These are phyloP conservation scores for Diachasmimorpha longicaudata DNA, from an alignment of 1,140 invertebrate genomes.

Conservation along the genomic window DNA sequence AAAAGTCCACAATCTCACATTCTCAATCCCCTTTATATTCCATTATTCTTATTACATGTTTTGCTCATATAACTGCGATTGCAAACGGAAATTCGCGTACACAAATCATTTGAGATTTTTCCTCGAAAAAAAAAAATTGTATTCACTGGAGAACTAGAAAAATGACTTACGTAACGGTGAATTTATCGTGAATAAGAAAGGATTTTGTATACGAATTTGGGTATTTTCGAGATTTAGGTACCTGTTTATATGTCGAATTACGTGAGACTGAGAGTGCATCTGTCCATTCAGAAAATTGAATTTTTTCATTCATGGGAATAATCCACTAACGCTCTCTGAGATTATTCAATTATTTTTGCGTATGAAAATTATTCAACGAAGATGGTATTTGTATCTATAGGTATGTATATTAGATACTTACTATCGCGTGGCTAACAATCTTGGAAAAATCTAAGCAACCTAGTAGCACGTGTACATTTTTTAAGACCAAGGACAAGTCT, in stretches of 20 bases:
- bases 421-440: conserved; percentile 22
- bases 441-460: conserved; percentile 17
- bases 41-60: conserved; percentile 14
- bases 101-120: background rate
- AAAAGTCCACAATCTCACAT: background rate
- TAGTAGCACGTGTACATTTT: conserved; percentile 11
- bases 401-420: background rate
- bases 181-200: background rate
- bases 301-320: background rate
- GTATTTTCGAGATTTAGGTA: background rate
- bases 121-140: background rate
- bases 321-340: background rate
- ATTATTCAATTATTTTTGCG: background rate
- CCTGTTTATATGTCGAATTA: background rate
- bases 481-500: conserved; percentile 48
- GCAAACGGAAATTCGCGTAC: background rate
- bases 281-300: background rate
- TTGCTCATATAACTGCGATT: background rate
- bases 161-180: background rate
- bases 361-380: background rate
- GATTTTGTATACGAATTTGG: conserved; percentile 1
- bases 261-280: background rate
- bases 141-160: background rate
- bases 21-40: conserved; percentile 1
- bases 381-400: background rate